Percentiles rank a stretch among this genome's conserved stretches.
Evolutionary conservation across 2,113 vertebrate genomes (phyloP).

Genomic region (Chaenocephalus aceratus): DNA sequence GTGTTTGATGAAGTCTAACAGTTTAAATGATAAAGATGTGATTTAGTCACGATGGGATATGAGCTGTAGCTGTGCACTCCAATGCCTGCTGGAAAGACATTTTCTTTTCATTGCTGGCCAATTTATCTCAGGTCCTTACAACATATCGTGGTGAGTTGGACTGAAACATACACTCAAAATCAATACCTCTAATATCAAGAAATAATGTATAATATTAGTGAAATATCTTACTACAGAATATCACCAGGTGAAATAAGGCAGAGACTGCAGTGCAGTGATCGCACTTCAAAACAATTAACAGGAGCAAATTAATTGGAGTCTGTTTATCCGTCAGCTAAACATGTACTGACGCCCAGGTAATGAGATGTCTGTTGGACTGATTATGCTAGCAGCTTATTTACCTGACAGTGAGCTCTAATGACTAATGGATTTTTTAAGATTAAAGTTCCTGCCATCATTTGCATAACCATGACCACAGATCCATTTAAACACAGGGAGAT

Average conservation of each 20-base stretch:
- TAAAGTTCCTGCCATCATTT: constrained; percentile 10
- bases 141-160: neutral
- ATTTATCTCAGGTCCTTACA: constrained; percentile 17
- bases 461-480: constrained; percentile 17
- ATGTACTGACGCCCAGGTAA: constrained; percentile 78
- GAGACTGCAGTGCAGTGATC: constrained; percentile 12
- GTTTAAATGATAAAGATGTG: constrained; percentile 52
- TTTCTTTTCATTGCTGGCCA: constrained; percentile 21
- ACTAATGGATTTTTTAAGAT: constrained; percentile 17
- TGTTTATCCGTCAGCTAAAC: constrained; percentile 76
- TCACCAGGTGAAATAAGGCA: constrained; percentile 37
- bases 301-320: constrained; percentile 53
- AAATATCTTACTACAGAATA: constrained; percentile 12
- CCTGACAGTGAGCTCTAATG: constrained; percentile 58
- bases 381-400: constrained; percentile 60
- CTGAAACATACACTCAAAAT: constrained; percentile 12
- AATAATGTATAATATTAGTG: neutral
- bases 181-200: constrained; percentile 5
- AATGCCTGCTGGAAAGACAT: constrained; percentile 13
- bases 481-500: neutral
- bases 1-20: constrained; percentile 37
- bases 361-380: constrained; percentile 78
- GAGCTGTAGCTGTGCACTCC: constrained; percentile 22
- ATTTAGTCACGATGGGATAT: constrained; percentile 40
- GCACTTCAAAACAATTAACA: constrained; percentile 66